These are phyloP conservation scores for Limnodromus scolopaceus DNA, from an alignment of 2,797 vertebrate species.

Conservation along the genomic window DNA sequence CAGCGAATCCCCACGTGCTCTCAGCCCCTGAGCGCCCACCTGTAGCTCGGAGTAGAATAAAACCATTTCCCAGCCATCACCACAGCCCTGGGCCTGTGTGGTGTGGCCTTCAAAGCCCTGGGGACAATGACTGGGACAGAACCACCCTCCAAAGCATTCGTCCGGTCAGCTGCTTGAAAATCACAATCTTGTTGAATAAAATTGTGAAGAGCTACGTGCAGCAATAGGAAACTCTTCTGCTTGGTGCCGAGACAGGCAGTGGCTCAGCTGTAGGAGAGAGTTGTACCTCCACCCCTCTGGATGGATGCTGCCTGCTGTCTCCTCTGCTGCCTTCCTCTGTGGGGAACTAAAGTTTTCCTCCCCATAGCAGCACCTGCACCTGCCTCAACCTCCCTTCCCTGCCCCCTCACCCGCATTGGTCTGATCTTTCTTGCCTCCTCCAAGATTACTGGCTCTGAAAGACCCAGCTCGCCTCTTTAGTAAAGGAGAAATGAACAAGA, in stretches of 20 bases:
- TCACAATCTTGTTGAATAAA: accelerated
- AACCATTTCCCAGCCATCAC: neutral
- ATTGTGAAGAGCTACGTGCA: neutral
- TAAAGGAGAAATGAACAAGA: neutral
- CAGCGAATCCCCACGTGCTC: neutral
- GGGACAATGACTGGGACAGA: neutral
- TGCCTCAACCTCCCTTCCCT: neutral
- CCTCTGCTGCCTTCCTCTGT: neutral
- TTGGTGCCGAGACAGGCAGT: neutral
- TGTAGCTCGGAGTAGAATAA: neutral
- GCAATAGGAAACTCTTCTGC: neutral
- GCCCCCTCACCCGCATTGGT: neutral
- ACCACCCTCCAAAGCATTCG: neutral
- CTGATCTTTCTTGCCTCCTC: neutral
- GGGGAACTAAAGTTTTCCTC: neutral
- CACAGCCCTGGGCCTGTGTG: neutral
- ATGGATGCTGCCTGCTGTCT: neutral
- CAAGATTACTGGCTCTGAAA: neutral
- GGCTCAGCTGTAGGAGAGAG: neutral
- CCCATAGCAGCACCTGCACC: neutral
- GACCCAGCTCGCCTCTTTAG: neutral
- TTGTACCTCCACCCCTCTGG: neutral
- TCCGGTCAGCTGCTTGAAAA: neutral
- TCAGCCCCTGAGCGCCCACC: neutral
- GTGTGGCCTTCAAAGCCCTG: neutral